Evolutionary conservation across 2,113 vertebrate genomes (phyloP), one percentile per base, ranked within the genome.

Genomic region (Sinocyclocheilus grahami): DNA sequence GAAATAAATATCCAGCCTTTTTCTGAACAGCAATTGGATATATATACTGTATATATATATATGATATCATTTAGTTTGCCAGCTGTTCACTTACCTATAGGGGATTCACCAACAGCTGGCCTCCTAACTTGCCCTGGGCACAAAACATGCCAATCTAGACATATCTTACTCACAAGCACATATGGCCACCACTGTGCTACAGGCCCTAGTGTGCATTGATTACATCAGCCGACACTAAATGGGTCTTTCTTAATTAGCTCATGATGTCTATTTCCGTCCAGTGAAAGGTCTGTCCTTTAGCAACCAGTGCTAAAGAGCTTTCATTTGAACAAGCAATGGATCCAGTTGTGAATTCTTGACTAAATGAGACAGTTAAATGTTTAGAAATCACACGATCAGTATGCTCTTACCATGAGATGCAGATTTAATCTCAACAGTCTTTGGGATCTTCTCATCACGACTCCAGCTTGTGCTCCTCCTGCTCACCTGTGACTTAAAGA

Each of bases 401-500:
- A 48, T 48, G 84, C 83, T 92, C 97, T 95, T 93, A 99, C 98
- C 97, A 0, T 99, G 98, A 51, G 97, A 97, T 0, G 98, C 96
- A 3, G 97, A 94, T 92, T 97, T 98, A 91, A 99, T 97, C 92
- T 99, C 97, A 85, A 99, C 96, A 0, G 97, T 99, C 94, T 98
- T 99, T 71, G 97, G 97, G 84, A 98, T 97, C 94, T 98, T 99
- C 89, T 98, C 97, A 78, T 99, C 98, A 3, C 97, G 95, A 83
- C 94, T 95, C 97, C 97, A 98, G 58, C 96, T 95, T 8, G 96
- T 95, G 67, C 94, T 97, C 92, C 95, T 97, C 89, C 97, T 96
- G 94, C 98, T 99, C 91, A 99, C 97, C 92, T 99, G 97, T 87
- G 97, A 98, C 94, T 99, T 99, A 93, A 99, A 99, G 62, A 99